These are phyloP conservation scores for Hyperoplus lanceolatus DNA, from an alignment of 2,797 vertebrate genomes.

Conservation along the genomic window DNA sequence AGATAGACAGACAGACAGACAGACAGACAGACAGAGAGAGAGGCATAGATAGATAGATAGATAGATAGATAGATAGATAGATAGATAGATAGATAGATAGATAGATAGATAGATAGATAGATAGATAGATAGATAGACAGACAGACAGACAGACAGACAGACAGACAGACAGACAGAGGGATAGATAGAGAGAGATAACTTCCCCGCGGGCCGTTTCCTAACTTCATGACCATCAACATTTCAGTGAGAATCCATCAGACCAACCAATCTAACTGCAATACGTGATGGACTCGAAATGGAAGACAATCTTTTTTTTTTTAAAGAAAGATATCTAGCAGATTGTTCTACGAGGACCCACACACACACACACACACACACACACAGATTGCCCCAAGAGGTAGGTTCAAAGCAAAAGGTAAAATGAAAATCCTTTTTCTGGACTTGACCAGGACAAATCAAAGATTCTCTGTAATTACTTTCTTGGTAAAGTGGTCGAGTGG, in stretches of 20 bases:
- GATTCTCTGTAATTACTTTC: neutral
- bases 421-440: conserved; percentile 10
- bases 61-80: too few relatives aligned
- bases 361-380: too few relatives aligned
- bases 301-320: conserved; percentile 8
- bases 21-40: too few relatives aligned
- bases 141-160: too few relatives aligned
- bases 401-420: conserved; percentile 31
- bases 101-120: too few relatives aligned
- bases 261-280: neutral
- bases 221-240: conserved; percentile 1
- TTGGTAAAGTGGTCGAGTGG: neutral
- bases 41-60: too few relatives aligned
- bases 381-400: neutral
- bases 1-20: too few relatives aligned
- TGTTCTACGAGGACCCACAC: too few relatives aligned
- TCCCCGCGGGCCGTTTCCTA: neutral
- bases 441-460: conserved; percentile 5
- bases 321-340: neutral
- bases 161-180: too few relatives aligned
- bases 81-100: too few relatives aligned
- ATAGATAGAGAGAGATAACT: neutral
- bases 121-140: too few relatives aligned
- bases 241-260: neutral
- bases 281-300: neutral